Evolutionary conservation across 2,888 invertebrate genomes (phyloP).

Genomic region (Mesoligia furuncula): DNA sequence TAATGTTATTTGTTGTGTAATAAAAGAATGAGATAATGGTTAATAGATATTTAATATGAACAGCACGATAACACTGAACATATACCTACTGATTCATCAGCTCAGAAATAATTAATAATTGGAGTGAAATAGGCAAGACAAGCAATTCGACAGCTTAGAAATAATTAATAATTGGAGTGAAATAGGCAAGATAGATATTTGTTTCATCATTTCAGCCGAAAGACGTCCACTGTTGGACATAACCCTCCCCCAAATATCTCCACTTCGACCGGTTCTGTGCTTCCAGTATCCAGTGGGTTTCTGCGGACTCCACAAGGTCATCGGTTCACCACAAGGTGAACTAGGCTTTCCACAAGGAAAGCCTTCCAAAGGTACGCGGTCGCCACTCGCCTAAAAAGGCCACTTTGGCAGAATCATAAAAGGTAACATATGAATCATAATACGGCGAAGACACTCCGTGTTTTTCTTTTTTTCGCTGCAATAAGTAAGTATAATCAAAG

Average conservation of each 20-base stretch:
- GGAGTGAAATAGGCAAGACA: neutral
- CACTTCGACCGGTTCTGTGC: too few relatives aligned
- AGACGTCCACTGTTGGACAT: neutral
- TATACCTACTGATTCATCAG: neutral
- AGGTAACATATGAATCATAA: too few relatives aligned
- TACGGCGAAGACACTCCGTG: too few relatives aligned
- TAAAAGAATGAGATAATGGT: slow-evolving; percentile 9
- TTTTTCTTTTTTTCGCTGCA: too few relatives aligned
- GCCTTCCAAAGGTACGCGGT: neutral
- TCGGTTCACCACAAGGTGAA: too few relatives aligned
- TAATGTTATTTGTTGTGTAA: slow-evolving; percentile 20
- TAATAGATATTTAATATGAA: slow-evolving; percentile 5
- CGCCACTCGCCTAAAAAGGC: neutral
- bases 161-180: neutral
- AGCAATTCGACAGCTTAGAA: neutral
- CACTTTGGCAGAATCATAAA: too few relatives aligned
- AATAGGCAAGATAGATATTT: neutral
- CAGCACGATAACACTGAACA: neutral
- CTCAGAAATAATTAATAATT: neutral
- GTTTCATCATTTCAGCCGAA: too few relatives aligned
- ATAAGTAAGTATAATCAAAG: too few relatives aligned
- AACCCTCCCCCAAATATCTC: neutral
- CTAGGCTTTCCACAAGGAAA: too few relatives aligned
- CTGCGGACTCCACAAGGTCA: too few relatives aligned
- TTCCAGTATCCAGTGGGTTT: too few relatives aligned